Conservation (phyloP, 2,797 vertebrate species). For the Merluccius polli region DNA sequence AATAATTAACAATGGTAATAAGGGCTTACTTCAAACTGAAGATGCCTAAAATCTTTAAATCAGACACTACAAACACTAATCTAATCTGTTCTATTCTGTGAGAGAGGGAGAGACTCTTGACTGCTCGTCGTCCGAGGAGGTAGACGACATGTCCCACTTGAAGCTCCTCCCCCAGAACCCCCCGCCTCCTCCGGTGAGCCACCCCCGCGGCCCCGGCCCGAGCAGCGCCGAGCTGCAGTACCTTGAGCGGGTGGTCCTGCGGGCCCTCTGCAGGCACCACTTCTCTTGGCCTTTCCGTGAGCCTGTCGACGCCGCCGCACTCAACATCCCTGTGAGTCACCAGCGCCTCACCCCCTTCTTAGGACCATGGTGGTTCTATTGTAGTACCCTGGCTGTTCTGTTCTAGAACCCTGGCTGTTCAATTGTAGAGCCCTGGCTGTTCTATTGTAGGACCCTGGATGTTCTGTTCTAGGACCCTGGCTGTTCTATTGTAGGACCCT, state of each 20-base stretch:
- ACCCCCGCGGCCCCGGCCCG: constrained; percentile 73
- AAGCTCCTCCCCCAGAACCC: constrained; percentile 78
- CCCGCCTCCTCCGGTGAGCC: constrained; percentile 81
- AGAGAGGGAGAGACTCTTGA: neutral
- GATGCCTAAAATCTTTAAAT: neutral
- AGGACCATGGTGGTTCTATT: neutral
- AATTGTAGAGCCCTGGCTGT: neutral
- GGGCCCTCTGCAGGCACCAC: constrained; percentile 83
- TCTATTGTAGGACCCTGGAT: neutral
- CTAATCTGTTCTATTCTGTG: neutral
- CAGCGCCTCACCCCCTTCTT: no score
- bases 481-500: neutral
- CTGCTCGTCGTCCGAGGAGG: constrained; percentile 17
- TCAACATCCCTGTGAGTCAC: constrained; percentile 85
- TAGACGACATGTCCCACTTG: constrained; percentile 72
- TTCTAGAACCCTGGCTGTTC: no score
- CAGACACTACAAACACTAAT: neutral
- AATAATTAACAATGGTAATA: neutral
- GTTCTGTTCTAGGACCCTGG: no score
- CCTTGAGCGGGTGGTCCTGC: constrained; percentile 83
- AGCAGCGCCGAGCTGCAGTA: constrained; percentile 89
- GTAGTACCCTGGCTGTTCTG: neutral
- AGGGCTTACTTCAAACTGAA: neutral
- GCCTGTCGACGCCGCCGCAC: constrained; percentile 86
- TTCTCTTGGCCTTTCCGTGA: constrained; percentile 93